Evolutionary conservation across 1,140 invertebrate species (phyloP), one percentile per base, ranked within the genome.

Genomic region (Drosophila obscura): DNA sequence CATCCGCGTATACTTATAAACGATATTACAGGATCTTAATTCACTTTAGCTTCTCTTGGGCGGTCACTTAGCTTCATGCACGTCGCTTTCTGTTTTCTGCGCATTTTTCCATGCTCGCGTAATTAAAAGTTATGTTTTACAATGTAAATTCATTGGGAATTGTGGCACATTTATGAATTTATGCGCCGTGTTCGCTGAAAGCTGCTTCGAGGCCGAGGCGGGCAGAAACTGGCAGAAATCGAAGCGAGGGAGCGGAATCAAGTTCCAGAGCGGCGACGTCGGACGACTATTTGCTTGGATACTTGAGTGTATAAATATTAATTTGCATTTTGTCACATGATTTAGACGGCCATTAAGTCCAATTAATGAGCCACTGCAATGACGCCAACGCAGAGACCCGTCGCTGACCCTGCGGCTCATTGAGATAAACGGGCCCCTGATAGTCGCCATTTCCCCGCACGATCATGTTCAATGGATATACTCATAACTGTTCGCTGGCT

Each of bases 281-380:
- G 39, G 24, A 35, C 22, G 60, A 66, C 55, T 60, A 19, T 35
- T 60, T 26, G 57, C 50, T 28, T 60, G 49, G 4, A 4, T 39
- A 13, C 35, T 39, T 50, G 45, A 45, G 28, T 31, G 43, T 60
- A 85, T 85, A 75, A 85, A 82, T 87, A 87, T 82, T 78, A 71
- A 85, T 87, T 87, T 85, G 83, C 81, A 87, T 77, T 66, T 85
- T 77, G 62, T 65, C 65, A 72, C 65, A 85, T 85, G 82, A 85
- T 82, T 87, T 84, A 84, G 63, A 56, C 52, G 60, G 26, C 56
- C 28, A 72, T 85, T 60, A 87, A 67, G 66, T 66, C 31, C 82
- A 87, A 81, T 85, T 74, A 87, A 87, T 81, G 65, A 64, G 73
- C 41, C 48, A 74, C 61, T 81, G 73, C 69, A 66, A n/a, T 13